phyloP scores from a whole-genome alignment of 2,797 vertebrate species.

The Lerista edwardsae region DNA sequence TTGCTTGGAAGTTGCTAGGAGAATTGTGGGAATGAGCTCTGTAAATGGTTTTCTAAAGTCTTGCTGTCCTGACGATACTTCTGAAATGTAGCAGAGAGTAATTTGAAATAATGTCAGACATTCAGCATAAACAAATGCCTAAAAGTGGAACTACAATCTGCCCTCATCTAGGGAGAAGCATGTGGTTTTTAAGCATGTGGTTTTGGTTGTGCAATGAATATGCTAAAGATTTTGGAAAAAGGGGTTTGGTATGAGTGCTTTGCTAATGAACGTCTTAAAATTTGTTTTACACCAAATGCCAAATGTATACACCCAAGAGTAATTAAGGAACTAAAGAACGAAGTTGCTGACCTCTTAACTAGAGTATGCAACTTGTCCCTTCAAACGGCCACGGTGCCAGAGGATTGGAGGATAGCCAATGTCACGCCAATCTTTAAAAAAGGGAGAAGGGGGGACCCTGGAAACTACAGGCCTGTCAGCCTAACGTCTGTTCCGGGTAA shows the following conservation, averaged over 20 bases:
- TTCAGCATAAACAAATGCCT: not conserved
- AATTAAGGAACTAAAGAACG: too few relatives aligned
- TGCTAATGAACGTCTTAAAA: not conserved
- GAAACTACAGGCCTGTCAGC: too few relatives aligned
- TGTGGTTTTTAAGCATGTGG: not conserved
- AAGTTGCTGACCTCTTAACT: too few relatives aligned
- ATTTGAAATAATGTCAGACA: not conserved
- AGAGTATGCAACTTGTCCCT: too few relatives aligned
- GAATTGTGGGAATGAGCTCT: slow-evolving; percentile 1
- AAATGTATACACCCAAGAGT: too few relatives aligned
- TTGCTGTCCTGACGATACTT: not conserved
- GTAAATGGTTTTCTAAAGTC: slow-evolving; percentile 6
- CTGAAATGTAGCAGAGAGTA: not conserved
- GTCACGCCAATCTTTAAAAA: too few relatives aligned
- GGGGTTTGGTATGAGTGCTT: not conserved
- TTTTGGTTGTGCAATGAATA: not conserved
- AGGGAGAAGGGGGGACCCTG: too few relatives aligned
- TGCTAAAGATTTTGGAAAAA: not conserved
- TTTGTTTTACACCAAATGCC: slow-evolving; percentile 14
- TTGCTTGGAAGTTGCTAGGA: slow-evolving; percentile 14
- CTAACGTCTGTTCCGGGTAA: too few relatives aligned
- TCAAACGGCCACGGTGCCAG: too few relatives aligned
- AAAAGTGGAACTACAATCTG: not conserved
- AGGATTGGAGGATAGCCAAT: too few relatives aligned
- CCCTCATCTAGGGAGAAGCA: not conserved